Percentiles rank a stretch among this genome's conserved stretches.
Conservation (phyloP, 2,797 vertebrate genomes). For the Malurus splendens region DNA sequence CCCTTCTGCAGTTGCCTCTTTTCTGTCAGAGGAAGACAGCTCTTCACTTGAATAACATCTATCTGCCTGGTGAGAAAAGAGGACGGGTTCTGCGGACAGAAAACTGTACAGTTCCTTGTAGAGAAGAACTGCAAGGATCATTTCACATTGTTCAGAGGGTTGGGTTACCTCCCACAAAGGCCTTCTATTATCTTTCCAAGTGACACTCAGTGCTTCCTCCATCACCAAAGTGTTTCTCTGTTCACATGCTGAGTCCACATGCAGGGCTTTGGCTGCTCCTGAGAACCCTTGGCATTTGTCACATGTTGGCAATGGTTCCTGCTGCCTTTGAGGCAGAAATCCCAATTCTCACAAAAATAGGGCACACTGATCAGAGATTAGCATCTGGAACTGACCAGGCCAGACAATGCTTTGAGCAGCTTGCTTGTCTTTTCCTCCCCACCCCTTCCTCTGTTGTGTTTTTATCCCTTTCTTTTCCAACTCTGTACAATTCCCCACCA, state of each 20-base stretch:
- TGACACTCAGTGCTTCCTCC: neutral
- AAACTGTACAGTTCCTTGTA: neutral
- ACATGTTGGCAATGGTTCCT: conserved; percentile 3
- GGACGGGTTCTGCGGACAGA: neutral
- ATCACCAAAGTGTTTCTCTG: conserved; percentile 26
- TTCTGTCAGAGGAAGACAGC: neutral
- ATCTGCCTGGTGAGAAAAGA: neutral
- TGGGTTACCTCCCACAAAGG: neutral
- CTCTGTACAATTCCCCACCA: neutral
- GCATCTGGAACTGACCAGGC: conserved; percentile 45
- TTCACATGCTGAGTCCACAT: neutral
- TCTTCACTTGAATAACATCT: neutral
- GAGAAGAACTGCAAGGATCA: neutral
- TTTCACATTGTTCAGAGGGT: neutral
- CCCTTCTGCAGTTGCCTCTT: neutral
- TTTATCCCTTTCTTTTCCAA: conserved; percentile 26
- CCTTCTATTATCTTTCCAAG: conserved; percentile 18
- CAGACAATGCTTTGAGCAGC: conserved; percentile 21
- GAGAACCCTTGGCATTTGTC: conserved; percentile 6
- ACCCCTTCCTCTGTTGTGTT: neutral
- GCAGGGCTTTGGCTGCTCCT: neutral
- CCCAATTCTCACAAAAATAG: conserved; percentile 24
- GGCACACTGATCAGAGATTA: conserved; percentile 23
- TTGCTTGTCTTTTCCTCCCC: neutral
- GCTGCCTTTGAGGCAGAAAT: conserved; percentile 36